Percentiles rank a stretch among this genome's conserved stretches.
Conservation (phyloP, 2,797 vertebrate species). For the Gadopsis marmoratus region DNA sequence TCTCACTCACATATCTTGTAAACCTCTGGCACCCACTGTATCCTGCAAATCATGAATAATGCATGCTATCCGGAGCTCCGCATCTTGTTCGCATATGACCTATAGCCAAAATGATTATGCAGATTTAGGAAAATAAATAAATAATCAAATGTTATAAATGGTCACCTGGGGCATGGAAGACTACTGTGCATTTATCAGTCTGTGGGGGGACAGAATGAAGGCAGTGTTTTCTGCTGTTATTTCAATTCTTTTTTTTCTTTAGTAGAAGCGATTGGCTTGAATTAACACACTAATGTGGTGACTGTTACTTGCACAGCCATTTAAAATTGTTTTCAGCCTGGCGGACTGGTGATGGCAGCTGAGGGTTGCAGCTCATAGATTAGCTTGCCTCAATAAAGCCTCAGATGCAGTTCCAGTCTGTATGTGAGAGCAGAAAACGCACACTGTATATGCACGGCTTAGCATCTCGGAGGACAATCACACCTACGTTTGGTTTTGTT, state of each 20-base stretch:
- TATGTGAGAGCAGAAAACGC: slow-evolving; percentile 21
- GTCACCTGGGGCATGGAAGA: slow-evolving; percentile 74
- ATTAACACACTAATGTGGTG: slow-evolving; percentile 80
- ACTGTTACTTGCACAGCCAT: slow-evolving; percentile 80
- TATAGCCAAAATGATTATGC: slow-evolving; percentile 85
- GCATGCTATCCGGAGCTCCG: slow-evolving; percentile 66
- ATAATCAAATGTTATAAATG: slow-evolving; percentile 83
- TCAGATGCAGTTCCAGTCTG: slow-evolving; percentile 54
- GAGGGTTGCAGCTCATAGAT: slow-evolving; percentile 72
- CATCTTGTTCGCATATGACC: slow-evolving; percentile 82
- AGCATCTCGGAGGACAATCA: slow-evolving; percentile 12
- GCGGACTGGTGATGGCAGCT: slow-evolving; percentile 68
- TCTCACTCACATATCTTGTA: slow-evolving; percentile 80
- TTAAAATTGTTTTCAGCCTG: slow-evolving; percentile 83
- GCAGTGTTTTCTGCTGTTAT: slow-evolving; percentile 62
- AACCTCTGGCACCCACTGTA: slow-evolving; percentile 78
- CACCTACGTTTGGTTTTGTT: slow-evolving; percentile 52
- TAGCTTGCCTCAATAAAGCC: slow-evolving; percentile 69
- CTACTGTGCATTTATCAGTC: slow-evolving; percentile 78
- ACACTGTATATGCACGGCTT: slow-evolving; percentile 12
- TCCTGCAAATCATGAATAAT: slow-evolving; percentile 81
- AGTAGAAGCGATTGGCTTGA: slow-evolving; percentile 76
- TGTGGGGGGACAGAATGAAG: slow-evolving; percentile 66
- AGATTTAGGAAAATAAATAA: slow-evolving; percentile 81
- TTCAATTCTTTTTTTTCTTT: slow-evolving; percentile 55